Base-by-base conservation (phyloP, 2,113 vertebrate genomes). In the Odocoileus hemionus region DNA sequence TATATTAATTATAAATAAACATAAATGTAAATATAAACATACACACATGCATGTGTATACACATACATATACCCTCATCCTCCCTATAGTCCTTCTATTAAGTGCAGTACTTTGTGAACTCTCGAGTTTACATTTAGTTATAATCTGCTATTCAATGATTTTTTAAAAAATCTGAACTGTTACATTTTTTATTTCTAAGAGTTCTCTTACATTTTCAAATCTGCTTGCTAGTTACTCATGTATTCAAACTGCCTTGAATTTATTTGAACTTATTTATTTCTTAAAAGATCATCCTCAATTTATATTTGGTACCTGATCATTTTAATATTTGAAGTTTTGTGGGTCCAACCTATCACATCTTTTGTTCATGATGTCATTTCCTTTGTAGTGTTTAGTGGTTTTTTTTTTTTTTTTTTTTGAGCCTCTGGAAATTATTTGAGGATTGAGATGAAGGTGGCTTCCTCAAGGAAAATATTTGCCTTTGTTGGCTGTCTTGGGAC, bases 101-200 rank as follows among this genome's bases (percentile, higher is more conserved):
- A 78, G 61, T 25, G 8, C 6, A 55, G 7, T 33, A 45, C 64
- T 91, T 95, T 95, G 15, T 91, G 26, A 93, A 67, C 14, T 28
- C 21, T 70, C 92, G 60, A 2, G 2, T 80, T 96, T 58, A 43
- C 23, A 57, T 76, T 74, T 89, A 82, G 33, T 86, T 89, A 33
- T 93, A 50, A 90, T 86, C n/a, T 94, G 64, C n/a, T 58, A 5
- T 57, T 86, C 6, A 55, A 47, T 92, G 21, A 84, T 64, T 95
- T 93, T 74, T 60, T 0, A 5, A 60, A 86, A 91, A 39, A 70
- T 13, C 4, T 28, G 45, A 89, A 80, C 5, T 21, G 43, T 87
- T 83, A 19, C 25, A 26, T 30, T n/a, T 60, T 79, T 91, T 47
- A 74, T 85, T 92, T 85, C 52, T 92, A 67, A 55, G 5, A 74